Evolutionary conservation across 1,140 invertebrate genomes (phyloP), one percentile per base, ranked within the genome.

Genomic region (Calephelis virginiensis): DNA sequence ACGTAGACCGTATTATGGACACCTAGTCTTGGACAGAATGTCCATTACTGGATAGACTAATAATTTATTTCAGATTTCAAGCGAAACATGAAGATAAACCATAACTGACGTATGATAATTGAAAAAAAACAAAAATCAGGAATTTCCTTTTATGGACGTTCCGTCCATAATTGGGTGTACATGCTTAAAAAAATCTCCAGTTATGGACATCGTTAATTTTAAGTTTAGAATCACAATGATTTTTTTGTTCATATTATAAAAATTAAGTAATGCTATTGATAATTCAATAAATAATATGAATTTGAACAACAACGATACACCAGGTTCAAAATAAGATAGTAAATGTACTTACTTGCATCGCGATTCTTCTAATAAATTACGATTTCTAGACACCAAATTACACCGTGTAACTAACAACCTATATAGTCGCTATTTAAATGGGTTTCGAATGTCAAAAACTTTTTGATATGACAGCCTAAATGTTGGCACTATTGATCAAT

Each of bases 41-140:
- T 72, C 43, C 66, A 66, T 72, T 65, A 66, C 66, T 64, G 50
- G 61, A 68, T 56, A 66, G 64, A 68, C 59, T 66, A 47, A 64
- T 66, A 63, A 68, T 68, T 66, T 68, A 68, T 68, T 72, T 43
- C 66, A 72, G 48, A 66, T 63, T 72, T 66, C 50, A 63, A 66
- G 63, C 60, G 63, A 72, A 68, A 68, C 63, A 71, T 68, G 63
- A 68, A 68, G 53, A 66, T 68, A 43, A 63, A 69, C 7, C 61
- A 63, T 56, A 68, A 63, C 64, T 59, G 69, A 66, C 37, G 40
- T 70, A 62, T 62, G 50, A 69, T 69, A 66, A 60, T 66, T 66
- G 50, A 61, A 68, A 68, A 28, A 68, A 37, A 68, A 65, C 38
- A 71, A 45, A 71, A 71, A 71, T 68, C 43, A 66, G 37, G 48